Evolutionary conservation across 1,140 invertebrate genomes (phyloP), one percentile per base, ranked within the genome.

Genomic region (Schlechtendalia chinensis): DNA sequence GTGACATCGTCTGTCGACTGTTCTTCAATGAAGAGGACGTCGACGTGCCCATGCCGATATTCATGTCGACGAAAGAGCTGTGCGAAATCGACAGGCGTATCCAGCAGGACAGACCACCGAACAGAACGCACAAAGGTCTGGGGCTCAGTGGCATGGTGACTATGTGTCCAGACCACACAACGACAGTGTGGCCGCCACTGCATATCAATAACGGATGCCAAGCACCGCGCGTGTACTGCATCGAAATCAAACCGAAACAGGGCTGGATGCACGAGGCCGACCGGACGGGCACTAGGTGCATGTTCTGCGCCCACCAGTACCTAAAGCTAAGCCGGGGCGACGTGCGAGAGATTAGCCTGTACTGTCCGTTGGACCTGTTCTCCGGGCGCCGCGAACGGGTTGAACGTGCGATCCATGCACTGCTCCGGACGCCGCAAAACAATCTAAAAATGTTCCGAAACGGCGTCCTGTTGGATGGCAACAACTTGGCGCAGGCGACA

Each of bases 171-270:
- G 61, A 77, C n/a, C 69, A 77, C 50, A 67, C 74, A 5, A 14
- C 10, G 22, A 58, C 10, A 1, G 8, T 22, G 22, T 8, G 56
- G 6, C 56, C 5, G 22, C 56, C 22, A 17, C 24, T 50, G 22
- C 67, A n/a, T n/a, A n/a, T n/a, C 53, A 11, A 22, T 27, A 8
- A 8, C n/a, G 16, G 16, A 29, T 19, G 22, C 32, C 32, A 39
- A 8, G 63, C 1, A 5, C 19, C 11, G 19, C 17, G 32, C 32
- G 63, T 65, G 5, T 81, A 56, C n/a, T 65, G 81, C 11, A 32
- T 45, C 5, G 81, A 81, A 53, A 81, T 81, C 19, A 81, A 81
- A 58, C 81, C 81, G 1, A 81, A 81, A 58, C 81, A 79, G 54
- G 81, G 69, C 5, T 81, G 81, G 81, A 32, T 56, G 6, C 59